Evolutionary conservation across 2,888 invertebrate species (phyloP).

Genomic region (Operophtera brumata): DNA sequence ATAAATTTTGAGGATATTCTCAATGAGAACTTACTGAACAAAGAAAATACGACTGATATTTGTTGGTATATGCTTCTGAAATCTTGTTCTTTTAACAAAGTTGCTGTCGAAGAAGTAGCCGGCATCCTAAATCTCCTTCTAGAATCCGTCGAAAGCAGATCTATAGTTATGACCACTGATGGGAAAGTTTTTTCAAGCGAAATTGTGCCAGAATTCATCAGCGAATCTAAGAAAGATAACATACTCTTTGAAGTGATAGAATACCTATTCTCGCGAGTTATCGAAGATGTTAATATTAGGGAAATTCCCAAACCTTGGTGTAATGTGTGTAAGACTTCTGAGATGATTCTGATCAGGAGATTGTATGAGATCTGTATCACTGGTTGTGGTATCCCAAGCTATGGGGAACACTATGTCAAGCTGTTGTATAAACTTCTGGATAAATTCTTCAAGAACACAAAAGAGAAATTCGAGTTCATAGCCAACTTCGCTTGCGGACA

Average conservation of each 20-base stretch:
- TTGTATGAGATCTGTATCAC: slow-evolving; percentile 74
- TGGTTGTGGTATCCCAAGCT: slow-evolving; percentile 66
- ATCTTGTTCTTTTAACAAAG: slow-evolving; percentile 62
- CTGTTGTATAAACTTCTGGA: slow-evolving; percentile 70
- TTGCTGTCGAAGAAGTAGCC: slow-evolving; percentile 58
- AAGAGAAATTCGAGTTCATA: slow-evolving; percentile 78
- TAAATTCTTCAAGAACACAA: slow-evolving; percentile 61
- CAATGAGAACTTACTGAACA: slow-evolving; percentile 53
- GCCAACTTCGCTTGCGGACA: slow-evolving; percentile 79
- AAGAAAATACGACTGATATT: slow-evolving; percentile 54
- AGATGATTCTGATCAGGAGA: slow-evolving; percentile 61
- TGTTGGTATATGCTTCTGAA: slow-evolving; percentile 69
- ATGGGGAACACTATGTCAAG: slow-evolving; percentile 58
- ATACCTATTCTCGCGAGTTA: slow-evolving; percentile 75
- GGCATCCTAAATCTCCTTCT: slow-evolving; percentile 66
- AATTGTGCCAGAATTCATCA: slow-evolving; percentile 57
- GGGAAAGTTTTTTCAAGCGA: slow-evolving; percentile 50
- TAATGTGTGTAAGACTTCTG: slow-evolving; percentile 63
- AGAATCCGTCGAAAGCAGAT: slow-evolving; percentile 61
- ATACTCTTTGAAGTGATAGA: slow-evolving; percentile 81
- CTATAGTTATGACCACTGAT: slow-evolving; percentile 54
- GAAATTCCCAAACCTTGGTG: slow-evolving; percentile 65
- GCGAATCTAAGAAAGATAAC: slow-evolving; percentile 60
- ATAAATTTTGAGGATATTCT: slow-evolving; percentile 52
- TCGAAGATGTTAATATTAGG: slow-evolving; percentile 66